Evolutionary conservation across 1,140 invertebrate genomes (phyloP).

Genomic region (Parapsyche elsis): DNA sequence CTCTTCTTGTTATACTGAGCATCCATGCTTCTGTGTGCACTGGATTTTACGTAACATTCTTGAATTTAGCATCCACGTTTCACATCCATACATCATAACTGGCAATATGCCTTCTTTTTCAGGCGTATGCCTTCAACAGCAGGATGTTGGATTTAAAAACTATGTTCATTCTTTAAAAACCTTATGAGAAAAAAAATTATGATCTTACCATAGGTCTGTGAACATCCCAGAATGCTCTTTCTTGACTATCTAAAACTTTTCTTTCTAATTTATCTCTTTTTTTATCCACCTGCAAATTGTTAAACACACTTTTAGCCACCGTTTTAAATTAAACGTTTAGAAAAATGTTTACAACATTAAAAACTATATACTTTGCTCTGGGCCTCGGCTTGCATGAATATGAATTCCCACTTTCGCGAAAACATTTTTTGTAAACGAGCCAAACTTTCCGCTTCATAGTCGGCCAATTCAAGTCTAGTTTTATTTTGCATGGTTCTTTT

Average conservation of each 20-base stretch:
- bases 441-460: conserved; percentile 98
- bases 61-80: no score
- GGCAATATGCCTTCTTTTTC: no score
- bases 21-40: no score
- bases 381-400: conserved; percentile 96
- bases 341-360: neutral
- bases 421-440: conserved; percentile 99
- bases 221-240: conserved; percentile 99
- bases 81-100: no score
- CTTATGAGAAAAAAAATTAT: conserved; percentile 35
- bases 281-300: conserved; percentile 86
- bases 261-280: conserved; percentile 98
- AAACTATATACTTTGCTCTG: conserved; percentile 68
- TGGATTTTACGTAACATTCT: no score
- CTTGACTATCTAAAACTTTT: conserved; percentile 98
- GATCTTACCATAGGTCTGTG: conserved; percentile 87
- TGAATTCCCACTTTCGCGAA: conserved; percentile 99
- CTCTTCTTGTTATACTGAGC: no score
- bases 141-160: no score
- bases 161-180: no score
- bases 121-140: no score
- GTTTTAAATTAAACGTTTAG: neutral
- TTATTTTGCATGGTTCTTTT: conserved; percentile 99
- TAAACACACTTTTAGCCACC: neutral
- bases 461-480: conserved; percentile 94